Conservation (phyloP, 2,888 invertebrate genomes). For the Harmothoe impar region DNA sequence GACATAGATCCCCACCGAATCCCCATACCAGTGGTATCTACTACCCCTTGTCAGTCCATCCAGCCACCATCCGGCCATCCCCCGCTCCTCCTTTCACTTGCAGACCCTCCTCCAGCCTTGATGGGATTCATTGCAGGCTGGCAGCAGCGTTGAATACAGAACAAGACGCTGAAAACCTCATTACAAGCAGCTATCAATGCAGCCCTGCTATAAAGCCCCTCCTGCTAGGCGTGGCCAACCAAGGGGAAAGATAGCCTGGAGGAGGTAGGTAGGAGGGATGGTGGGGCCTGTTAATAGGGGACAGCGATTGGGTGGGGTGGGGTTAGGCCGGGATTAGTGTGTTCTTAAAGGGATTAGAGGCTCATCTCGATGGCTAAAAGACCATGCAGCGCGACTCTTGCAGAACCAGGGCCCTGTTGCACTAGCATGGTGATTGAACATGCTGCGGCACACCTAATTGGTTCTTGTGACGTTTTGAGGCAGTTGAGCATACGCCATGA, state of each 20-base stretch:
- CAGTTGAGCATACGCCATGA: too few relatives aligned
- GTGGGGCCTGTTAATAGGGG: neutral
- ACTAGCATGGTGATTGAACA: too few relatives aligned
- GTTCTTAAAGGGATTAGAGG: conserved; percentile 5
- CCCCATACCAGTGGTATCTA: too few relatives aligned
- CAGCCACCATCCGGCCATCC: neutral
- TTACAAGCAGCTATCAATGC: conserved; percentile 26
- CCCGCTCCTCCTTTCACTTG: neutral
- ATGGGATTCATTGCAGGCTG: neutral
- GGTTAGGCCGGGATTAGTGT: neutral
- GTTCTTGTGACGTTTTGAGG: too few relatives aligned
- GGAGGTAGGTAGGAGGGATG: neutral
- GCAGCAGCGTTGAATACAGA: conserved; percentile 8
- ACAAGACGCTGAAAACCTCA: conserved; percentile 37
- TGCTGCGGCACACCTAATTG: too few relatives aligned
- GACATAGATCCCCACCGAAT: too few relatives aligned
- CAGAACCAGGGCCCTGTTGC: too few relatives aligned
- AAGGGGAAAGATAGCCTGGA: conserved; percentile 37
- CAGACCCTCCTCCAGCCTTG: neutral
- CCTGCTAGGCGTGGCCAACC: neutral
- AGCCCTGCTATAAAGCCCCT: neutral
- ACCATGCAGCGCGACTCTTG: neutral
- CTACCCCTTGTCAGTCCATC: neutral
- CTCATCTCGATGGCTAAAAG: neutral
- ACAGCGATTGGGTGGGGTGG: neutral